These are phyloP conservation scores for Gracilinanus agilis DNA, from an alignment of 2,113 vertebrate species.

Conservation along the genomic window DNA sequence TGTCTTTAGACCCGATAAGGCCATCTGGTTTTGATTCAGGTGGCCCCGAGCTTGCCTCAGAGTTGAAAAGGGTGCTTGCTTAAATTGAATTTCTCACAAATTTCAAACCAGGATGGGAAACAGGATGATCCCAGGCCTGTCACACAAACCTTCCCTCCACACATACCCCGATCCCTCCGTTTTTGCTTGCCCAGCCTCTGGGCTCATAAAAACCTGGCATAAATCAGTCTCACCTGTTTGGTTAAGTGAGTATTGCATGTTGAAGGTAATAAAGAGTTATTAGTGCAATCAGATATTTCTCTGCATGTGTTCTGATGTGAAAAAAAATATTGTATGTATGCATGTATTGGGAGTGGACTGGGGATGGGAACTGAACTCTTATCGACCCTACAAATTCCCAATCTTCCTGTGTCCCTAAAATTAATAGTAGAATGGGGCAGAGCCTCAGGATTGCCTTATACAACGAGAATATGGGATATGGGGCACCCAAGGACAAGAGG, in stretches of 20 bases:
- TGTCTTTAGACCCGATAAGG: constrained; percentile 95
- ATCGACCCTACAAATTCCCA: constrained; percentile 83
- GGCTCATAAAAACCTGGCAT: constrained; percentile 85
- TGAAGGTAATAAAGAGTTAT: constrained; percentile 88
- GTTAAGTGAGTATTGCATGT: constrained; percentile 86
- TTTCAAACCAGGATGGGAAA: constrained; percentile 90
- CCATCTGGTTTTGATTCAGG: constrained; percentile 99
- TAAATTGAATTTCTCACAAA: constrained; percentile 98
- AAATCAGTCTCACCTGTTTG: constrained; percentile 96
- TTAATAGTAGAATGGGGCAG: constrained; percentile 80
- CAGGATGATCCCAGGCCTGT: constrained; percentile 86
- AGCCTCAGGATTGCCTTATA: constrained; percentile 34
- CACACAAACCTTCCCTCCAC: constrained; percentile 80
- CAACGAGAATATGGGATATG: not conserved
- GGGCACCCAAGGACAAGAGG: not conserved
- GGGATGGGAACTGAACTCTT: constrained; percentile 85
- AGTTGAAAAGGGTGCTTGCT: constrained; percentile 90
- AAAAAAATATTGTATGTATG: constrained; percentile 51
- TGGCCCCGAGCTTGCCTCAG: constrained; percentile 91
- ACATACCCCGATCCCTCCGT: constrained; percentile 53
- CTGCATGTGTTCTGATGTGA: constrained; percentile 81
- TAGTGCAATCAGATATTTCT: constrained; percentile 86
- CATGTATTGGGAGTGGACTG: constrained; percentile 3
- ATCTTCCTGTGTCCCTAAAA: constrained; percentile 82
- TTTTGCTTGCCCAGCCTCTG: constrained; percentile 84